Evolutionary conservation across 1,140 invertebrate species (phyloP), one percentile per base, ranked within the genome.

Genomic region (Pristionchus pacificus): DNA sequence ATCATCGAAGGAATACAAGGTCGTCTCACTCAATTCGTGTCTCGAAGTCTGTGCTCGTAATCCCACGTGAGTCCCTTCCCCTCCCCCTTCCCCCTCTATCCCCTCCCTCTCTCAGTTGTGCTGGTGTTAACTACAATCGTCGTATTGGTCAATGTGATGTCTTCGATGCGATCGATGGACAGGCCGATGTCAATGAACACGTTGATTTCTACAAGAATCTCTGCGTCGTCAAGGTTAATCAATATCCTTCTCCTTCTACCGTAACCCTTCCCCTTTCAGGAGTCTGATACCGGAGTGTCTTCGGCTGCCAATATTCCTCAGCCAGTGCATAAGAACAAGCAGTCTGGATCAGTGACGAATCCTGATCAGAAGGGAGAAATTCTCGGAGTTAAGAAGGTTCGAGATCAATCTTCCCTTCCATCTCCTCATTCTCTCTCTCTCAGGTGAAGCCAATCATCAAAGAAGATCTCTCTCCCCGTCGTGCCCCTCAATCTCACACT

Each of bases 91-190:
- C 24, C 25, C 14, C 28, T n/a, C 14, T 3, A 28, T n/a, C 31
- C 13, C 31, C 25, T 15, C 30, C 25, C 24, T n/a, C 10, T 49
- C 15, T 32, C 28, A 72, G 74, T 32, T 82, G 80, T 60, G 71
- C 79, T 32, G 81, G 81, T 60, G 80, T 84, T n/a, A 83, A 83
- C 64, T 83, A 84, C 78, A 84, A 83, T 59, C 78, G 82, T 60
- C 79, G 82, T 33, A 81, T 70, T 60, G 81, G 81, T 24, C 71
- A 64, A 30, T 83, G 81, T 67, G 71, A 76, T 55, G 6, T 82
- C 14, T 84, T 83, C 64, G 75, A 73, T 49, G 73, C 70, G 25
- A 71, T 82, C 33, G 77, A 81, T 69, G 70, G 68, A 2, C 38
- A 77, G 58, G 64, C 62, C 27, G 74, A 82, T 57, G 74, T 64